Conservation (phyloP, 2,797 vertebrate genomes). For the Amazonetta brasiliensis region DNA sequence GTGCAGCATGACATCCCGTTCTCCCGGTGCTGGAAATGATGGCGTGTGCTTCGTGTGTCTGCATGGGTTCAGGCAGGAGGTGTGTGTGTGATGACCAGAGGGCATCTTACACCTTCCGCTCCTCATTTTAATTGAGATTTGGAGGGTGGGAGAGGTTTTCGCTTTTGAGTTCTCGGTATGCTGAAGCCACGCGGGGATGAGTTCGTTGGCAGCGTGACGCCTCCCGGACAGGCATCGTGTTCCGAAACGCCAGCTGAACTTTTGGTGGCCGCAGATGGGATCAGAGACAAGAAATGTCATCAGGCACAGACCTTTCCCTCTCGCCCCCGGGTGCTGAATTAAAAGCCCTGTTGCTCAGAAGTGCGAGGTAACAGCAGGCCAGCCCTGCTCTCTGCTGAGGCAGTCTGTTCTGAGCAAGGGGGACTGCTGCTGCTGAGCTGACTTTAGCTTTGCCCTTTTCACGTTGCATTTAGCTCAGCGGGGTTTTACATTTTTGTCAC, state of each 20-base stretch:
- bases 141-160: not conserved
- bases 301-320: not conserved
- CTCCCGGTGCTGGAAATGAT: not conserved
- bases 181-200: not conserved
- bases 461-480: not conserved
- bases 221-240: not conserved
- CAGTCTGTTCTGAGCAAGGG: not conserved
- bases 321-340: not conserved
- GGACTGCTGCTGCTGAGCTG: not conserved
- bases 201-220: not conserved
- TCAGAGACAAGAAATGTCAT: not conserved
- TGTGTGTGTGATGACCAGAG: not conserved
- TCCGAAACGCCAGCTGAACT: not conserved
- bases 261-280: not conserved
- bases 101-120: not conserved
- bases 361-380: not conserved
- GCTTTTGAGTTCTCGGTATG: accelerated
- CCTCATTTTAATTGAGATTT: not conserved
- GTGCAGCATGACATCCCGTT: not conserved
- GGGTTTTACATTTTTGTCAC: slow-evolving; percentile 9
- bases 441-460: slow-evolving; percentile 49
- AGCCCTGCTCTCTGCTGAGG: not conserved
- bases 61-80: not conserved
- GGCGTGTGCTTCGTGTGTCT: accelerated
- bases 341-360: not conserved